Evolutionary conservation across 2,888 invertebrate species (phyloP), one percentile per base, ranked within the genome.

Genomic region (Limulus polyphemus): DNA sequence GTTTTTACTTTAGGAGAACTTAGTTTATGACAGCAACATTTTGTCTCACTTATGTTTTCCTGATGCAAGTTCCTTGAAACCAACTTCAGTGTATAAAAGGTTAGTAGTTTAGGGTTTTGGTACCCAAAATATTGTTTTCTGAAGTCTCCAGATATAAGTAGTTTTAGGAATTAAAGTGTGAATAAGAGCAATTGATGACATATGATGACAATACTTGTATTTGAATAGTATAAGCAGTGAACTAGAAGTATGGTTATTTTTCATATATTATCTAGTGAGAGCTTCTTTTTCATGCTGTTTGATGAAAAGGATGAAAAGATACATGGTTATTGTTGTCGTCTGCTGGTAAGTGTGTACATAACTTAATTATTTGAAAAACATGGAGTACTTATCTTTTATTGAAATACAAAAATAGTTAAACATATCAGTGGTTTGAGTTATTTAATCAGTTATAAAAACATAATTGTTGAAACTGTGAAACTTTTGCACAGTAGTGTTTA

Each of bases 251-350:
- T 32, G 32, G 32, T 32, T 32, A 32, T 32, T 32, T 32, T 32
- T 32, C 32, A 32, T 32, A 55, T 49, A n/a, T 50, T 58, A 73
- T 72, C 32, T 72, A 77, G 77, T 69, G 76, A 77, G 63, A 73
- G 83, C 65, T 89, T 88, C 75, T 85, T 86, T 0, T 78, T 90
- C 58, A 85, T 88, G 1, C 80, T 90, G 17, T 90, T 89, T 0
- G 83, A 86, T 70, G 84, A 85, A 70, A 80, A 82, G 68, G 89
- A 88, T 0, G 83, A 83, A 69, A 78, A 88, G 58, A 83, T 84
- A 59, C 86, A 77, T 77, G 89, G 88, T 1, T 90, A 88, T 74
- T 90, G 90, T 73, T 81, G 86, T 0, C 79, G 90, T 52, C 84
- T 89, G 17, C 76, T 74, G 70, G 77, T 77, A 67, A 70, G 65